These are phyloP conservation scores for Archocentrus centrarchus DNA, from an alignment of 2,113 vertebrate species.

Conservation along the genomic window DNA sequence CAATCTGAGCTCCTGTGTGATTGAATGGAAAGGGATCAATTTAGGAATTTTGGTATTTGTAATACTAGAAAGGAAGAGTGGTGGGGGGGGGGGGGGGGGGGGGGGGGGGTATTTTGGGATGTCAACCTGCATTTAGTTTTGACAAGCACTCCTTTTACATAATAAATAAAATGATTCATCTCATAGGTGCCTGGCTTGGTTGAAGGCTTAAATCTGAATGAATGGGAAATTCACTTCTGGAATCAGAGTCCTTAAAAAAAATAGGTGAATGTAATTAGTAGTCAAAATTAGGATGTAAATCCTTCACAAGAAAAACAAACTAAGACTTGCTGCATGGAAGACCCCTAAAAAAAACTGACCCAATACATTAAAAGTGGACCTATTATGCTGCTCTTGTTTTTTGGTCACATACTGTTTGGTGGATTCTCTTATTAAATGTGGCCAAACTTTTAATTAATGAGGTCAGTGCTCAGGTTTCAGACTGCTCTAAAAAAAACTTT, in stretches of 20 bases:
- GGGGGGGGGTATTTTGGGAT: too few species aligned
- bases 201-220: too few species aligned
- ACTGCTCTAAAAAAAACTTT: too few species aligned
- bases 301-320: neutral
- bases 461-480: too few species aligned
- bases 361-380: neutral
- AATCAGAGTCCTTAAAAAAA: neutral
- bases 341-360: neutral
- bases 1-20: slow-evolving; percentile 89
- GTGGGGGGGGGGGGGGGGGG: too few species aligned
- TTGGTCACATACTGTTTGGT: neutral
- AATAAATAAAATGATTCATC: neutral
- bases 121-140: too few species aligned
- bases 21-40: neutral
- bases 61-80: too few species aligned
- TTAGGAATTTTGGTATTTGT: too few species aligned
- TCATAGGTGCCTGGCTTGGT: neutral
- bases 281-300: neutral
- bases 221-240: too few species aligned
- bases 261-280: neutral
- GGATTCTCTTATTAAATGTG: neutral
- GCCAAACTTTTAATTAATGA: too few species aligned
- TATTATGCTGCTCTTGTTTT: neutral
- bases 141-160: too few species aligned
- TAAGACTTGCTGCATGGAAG: neutral